Evolutionary conservation across 2,888 invertebrate species (phyloP).

Genomic region (Julus scanicus): DNA sequence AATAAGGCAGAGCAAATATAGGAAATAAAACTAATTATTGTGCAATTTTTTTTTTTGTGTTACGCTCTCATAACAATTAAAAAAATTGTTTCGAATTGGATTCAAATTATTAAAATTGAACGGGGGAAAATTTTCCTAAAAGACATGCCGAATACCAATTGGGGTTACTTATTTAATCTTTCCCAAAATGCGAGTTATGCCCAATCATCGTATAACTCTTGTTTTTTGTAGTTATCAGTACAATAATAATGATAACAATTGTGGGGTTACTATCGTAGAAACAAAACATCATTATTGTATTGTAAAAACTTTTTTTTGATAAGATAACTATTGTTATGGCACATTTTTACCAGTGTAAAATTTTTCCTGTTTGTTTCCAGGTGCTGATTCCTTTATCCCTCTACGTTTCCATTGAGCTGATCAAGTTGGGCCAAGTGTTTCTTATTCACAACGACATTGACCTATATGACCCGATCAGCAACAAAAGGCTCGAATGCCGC

Average conservation of each 20-base stretch:
- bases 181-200: no score
- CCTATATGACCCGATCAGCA: conserved; percentile 84
- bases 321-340: background rate
- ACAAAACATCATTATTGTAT: background rate
- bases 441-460: conserved; percentile 92
- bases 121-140: no score
- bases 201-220: no score
- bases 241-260: background rate
- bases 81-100: no score
- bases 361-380: conserved; percentile 66
- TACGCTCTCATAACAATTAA: no score
- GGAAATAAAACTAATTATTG: no score
- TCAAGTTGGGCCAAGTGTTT: conserved; percentile 94
- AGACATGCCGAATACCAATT: no score
- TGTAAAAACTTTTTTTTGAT: background rate
- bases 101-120: no score
- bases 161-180: no score
- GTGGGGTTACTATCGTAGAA: background rate
- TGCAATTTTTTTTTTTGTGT: no score
- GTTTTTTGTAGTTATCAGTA: background rate
- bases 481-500: conserved; percentile 87
- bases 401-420: conserved; percentile 96
- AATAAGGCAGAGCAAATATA: background rate
- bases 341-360: background rate
- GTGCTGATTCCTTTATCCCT: conserved; percentile 97